Evolutionary conservation across 2,797 vertebrate species (phyloP), one percentile per base, ranked within the genome.

Genomic region (Leptoclinus maculatus): DNA sequence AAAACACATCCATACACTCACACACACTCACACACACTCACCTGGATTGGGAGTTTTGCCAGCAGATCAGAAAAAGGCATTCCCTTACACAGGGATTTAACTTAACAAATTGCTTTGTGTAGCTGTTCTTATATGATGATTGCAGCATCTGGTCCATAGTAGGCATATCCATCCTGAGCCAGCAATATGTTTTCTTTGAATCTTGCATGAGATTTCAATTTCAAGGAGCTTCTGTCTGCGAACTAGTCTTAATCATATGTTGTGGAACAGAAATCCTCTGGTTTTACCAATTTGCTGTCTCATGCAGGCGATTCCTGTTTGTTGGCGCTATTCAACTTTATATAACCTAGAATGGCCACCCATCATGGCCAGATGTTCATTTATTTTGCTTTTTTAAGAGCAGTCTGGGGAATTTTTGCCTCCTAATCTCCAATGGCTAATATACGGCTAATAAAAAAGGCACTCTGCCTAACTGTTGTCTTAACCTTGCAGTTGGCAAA

Each of bases 301-400:
- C 85, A 82, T 85, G 72, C 74, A 83, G 76, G 71, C 77, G 71
- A 84, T 88, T 83, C 74, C 59, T 83, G 74, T 83, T 87, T 86
- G 76, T 89, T 94, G 80, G 86, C 87, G 72, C 77, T 57, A 27
- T 73, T 86, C 73, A 79, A 84, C 79, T 90, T 92, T 90, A 76
- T 87, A 90, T 92, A 93, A 93, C 88, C 88, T 82, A 65, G 71
- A 84, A 62, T 92, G 87, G 71, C 90, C 92, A 88, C 88, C 87
- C 91, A 92, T 91, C 85, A 86, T 57, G 84, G 58, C 91, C 92
- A 94, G 92, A 91, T 94, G 94, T 92, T 93, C 83, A 80, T 89
- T 83, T 93, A 84, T 91, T 92, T 91, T 85, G 70, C 74, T 76
- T 88, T 89, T 93, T 91, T 92, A 78, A 90, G 74, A 79, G 74